These are phyloP conservation scores for Oxyscelio sp. DNA, from an alignment of 2,888 invertebrate species.

Conservation along the genomic window DNA sequence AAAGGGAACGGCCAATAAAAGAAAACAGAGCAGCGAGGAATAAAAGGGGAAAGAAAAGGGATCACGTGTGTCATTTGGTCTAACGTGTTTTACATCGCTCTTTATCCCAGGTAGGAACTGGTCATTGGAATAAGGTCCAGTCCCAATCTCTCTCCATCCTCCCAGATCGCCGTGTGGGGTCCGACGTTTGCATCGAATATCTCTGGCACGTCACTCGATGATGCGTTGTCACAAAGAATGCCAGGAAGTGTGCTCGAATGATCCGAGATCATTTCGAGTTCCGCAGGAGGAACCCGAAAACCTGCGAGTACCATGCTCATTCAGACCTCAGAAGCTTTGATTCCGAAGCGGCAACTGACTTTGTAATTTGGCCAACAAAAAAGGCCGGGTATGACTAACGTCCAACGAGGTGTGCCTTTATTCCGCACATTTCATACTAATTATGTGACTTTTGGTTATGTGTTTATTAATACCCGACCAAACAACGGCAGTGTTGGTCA, in stretches of 20 bases:
- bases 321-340: slow-evolving; percentile 44
- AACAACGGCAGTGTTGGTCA: no score
- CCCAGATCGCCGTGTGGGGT: slow-evolving; percentile 86
- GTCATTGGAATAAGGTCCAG: slow-evolving; percentile 74
- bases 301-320: background rate
- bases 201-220: slow-evolving; percentile 80
- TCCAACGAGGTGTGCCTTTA: slow-evolving; percentile 70
- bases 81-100: slow-evolving; percentile 80
- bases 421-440: slow-evolving; percentile 76
- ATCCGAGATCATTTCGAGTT: slow-evolving; percentile 79
- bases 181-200: slow-evolving; percentile 80
- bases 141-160: slow-evolving; percentile 77
- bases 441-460: slow-evolving; percentile 12
- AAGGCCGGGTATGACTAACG: slow-evolving; percentile 77
- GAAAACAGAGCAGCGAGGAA: slow-evolving; percentile 49
- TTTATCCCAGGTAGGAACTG: slow-evolving; percentile 78
- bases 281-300: slow-evolving; percentile 41
- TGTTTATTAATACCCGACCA: slow-evolving; percentile 21
- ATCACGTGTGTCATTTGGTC: slow-evolving; percentile 80
- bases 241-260: slow-evolving; percentile 86
- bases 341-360: slow-evolving; percentile 83
- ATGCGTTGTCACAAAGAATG: slow-evolving; percentile 80
- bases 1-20: slow-evolving; percentile 28
- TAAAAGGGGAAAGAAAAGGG: slow-evolving; percentile 68
- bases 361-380: slow-evolving; percentile 84